Evolutionary conservation across 2,797 vertebrate genomes (phyloP).

Genomic region (Scyliorhinus canicula): DNA sequence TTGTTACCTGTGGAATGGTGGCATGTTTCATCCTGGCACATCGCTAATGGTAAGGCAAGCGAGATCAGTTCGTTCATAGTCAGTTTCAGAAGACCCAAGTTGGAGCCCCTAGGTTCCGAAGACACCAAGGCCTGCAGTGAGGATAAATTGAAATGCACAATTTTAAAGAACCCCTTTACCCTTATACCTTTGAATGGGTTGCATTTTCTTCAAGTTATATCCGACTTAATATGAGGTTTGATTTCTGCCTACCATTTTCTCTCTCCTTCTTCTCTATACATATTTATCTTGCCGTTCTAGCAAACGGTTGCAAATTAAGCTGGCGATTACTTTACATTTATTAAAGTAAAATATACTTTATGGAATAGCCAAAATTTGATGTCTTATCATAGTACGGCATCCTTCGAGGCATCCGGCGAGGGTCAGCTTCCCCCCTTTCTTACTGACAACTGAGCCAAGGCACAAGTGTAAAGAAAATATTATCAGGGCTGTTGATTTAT

Average conservation of each 20-base stretch:
- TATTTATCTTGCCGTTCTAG: not conserved
- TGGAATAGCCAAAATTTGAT: not conserved
- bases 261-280: not conserved
- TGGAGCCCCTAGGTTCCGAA: constrained; percentile 84
- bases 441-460: not conserved
- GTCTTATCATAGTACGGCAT: not conserved
- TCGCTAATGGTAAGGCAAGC: constrained; percentile 59
- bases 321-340: not conserved
- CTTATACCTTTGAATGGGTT: not conserved
- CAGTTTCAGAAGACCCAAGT: constrained; percentile 77
- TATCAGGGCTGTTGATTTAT: not conserved
- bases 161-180: not conserved
- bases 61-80: constrained; percentile 79
- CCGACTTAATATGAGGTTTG: not conserved
- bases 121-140: constrained; percentile 75
- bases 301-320: not conserved
- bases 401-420: not conserved
- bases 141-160: constrained; percentile 33
- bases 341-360: not conserved
- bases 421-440: not conserved
- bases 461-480: not conserved
- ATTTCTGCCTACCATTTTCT: not conserved
- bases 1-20: constrained; percentile 78
- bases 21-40: constrained; percentile 54
- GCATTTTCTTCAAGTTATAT: not conserved